phyloP scores from a whole-genome alignment of 2,888 invertebrate genomes.

The Andrena dorsata region DNA sequence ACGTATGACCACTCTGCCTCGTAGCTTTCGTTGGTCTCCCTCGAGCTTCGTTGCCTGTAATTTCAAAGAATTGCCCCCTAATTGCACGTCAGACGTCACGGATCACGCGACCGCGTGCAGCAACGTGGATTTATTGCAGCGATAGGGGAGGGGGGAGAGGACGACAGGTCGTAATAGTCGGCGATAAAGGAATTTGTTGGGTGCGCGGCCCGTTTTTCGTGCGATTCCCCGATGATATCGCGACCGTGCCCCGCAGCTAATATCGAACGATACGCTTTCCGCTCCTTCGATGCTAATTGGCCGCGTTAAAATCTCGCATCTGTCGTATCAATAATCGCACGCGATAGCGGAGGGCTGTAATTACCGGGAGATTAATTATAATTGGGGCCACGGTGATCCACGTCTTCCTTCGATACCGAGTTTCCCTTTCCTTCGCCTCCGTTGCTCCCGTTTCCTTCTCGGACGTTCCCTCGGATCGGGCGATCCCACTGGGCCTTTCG shows the following conservation, averaged over 20 bases:
- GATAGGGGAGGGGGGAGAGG: background rate
- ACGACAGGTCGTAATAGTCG: background rate
- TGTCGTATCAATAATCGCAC: constrained; percentile 58
- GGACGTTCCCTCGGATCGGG: background rate
- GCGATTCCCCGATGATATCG: constrained; percentile 34
- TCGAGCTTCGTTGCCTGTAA: background rate
- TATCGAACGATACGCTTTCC: constrained; percentile 59
- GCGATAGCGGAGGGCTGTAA: constrained; percentile 49
- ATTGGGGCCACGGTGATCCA: constrained; percentile 54
- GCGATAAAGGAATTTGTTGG: constrained; percentile 19
- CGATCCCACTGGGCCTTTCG: background rate
- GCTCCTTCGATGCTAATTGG: constrained; percentile 54
- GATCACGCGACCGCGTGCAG: constrained; percentile 6
- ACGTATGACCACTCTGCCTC: background rate
- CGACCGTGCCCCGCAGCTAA: background rate
- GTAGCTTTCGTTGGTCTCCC: background rate
- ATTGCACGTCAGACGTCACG: constrained; percentile 1
- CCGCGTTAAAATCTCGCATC: constrained; percentile 56
- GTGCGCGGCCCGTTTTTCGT: background rate
- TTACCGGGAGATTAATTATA: constrained; percentile 62
- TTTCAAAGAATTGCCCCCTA: background rate
- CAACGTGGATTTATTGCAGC: constrained; percentile 8
- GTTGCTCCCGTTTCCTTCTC: background rate
- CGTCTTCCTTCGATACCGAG: constrained; percentile 9
- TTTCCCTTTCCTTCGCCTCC: background rate